Base-by-base conservation (phyloP, 2,113 vertebrate genomes). In the Nothobranchius kuhntae region DNA sequence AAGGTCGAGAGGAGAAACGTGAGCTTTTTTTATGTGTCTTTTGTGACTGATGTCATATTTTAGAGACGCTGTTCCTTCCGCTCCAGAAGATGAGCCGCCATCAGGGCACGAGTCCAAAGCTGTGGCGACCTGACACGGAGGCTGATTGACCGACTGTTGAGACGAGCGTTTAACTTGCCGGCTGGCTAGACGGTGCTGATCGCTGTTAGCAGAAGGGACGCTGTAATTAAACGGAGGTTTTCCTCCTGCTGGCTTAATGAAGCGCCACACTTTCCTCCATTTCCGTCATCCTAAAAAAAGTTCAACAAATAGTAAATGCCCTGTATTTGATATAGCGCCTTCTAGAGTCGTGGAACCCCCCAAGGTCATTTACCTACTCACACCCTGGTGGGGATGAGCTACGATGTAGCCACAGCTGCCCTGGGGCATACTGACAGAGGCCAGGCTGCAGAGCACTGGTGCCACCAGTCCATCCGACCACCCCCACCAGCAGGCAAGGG, bases 61-160 rank as follows among this genome's bases (percentile, higher is more conserved):
- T 47, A 68, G 59, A 65, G 65, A 78, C 48, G 42, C 42, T 7
- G 52, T 60, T 76, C 61, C 62, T 72, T 76, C 48, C 40, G 48
- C 69, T 63, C 53, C 58, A 46, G 21, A 63, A 35, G 62, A 70
- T 78, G 70, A 69, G 53, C 67, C 65, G 72, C 74, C 52, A 61
- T 58, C 53, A 24, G 71, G 78, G 71, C 74, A 70, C 13, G 13
- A 17, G 50, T 81, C 84, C 80, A 82, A 45, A 81, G 74, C 68
- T 73, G 55, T 15, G 64, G 63, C 65, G 42, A 62, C 60, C 67
- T 53, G 78, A 83, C 73, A 72, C 71, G 54, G 70, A 24, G 68
- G 69, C 74, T 82, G 80, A 84, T 69, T 81, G 83, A 85, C 71
- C n/a, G 76, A 82, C 76, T 83, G 71, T 70, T 78, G 75, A 68